Conservation (phyloP, 2,888 invertebrate genomes). For the Caenorhabditis wallacei region DNA sequence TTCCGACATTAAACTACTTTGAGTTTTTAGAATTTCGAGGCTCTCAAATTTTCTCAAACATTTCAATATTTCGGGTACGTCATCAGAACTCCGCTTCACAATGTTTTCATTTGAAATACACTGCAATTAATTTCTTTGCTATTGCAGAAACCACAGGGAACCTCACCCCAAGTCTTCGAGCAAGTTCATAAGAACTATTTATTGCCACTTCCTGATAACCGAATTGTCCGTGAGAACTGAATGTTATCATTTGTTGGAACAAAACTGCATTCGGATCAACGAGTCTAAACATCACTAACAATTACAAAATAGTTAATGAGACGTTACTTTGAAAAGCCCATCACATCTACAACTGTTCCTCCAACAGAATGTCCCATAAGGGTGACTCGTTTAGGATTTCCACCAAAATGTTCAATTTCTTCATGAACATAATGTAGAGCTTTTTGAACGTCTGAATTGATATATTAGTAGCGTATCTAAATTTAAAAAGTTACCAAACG, state of each 20-base stretch:
- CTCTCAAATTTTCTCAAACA: too few relatives aligned
- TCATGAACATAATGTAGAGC: conserved; percentile 34
- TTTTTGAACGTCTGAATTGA: conserved; percentile 21
- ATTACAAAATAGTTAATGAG: not conserved
- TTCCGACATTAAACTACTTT: too few relatives aligned
- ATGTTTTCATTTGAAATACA: too few relatives aligned
- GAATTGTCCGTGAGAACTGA: conserved; percentile 15
- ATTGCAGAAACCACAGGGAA: not conserved
- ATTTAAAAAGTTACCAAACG: too few relatives aligned
- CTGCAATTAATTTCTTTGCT: too few relatives aligned
- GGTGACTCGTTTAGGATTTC: conserved; percentile 39
- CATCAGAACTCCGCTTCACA: too few relatives aligned
- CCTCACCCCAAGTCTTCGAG: not conserved
- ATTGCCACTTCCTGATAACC: not conserved
- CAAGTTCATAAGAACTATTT: not conserved
- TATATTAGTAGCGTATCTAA: not conserved
- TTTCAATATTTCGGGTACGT: not conserved
- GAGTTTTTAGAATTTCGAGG: too few relatives aligned
- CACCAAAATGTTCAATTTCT: conserved; percentile 58
- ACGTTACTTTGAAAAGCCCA: conserved; percentile 29
- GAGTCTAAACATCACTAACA: not conserved
- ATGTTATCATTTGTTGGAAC: conserved; percentile 45
- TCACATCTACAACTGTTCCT: conserved; percentile 7
- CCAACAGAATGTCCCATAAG: conserved; percentile 62
- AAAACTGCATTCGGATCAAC: conserved; percentile 37